Base-by-base conservation (phyloP, 2,113 vertebrate species). In the Macaca nemestrina region DNA sequence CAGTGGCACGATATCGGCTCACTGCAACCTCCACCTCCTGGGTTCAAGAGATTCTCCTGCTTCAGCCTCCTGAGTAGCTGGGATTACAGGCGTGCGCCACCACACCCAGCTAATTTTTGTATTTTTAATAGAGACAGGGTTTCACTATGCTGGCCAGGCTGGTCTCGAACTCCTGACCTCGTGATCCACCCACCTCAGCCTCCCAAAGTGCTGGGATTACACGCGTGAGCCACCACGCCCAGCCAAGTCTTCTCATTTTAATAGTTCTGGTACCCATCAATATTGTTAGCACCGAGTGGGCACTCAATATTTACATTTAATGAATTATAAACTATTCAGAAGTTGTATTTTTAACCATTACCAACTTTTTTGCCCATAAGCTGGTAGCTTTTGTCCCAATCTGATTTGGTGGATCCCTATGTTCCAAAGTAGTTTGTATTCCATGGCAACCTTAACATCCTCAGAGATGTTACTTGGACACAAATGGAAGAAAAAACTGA, bases 281-380 rank as follows among this genome's bases (percentile, higher is more conserved):
- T 80, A 76, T 68, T 72, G 48, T 59, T 82, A 43, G n/a, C 70
- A 90, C 84, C 70, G 0, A 73, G 35, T 52, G 35, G 45, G 25
- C 57, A 86, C 32, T 95, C 43, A 67, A 2, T 57, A 82, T 48
- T 94, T 82, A 79, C 81, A 73, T 76, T 61, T 45, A 92, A 76
- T 96, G 79, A 88, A 95, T 92, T 92, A 89, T 55, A 80, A 84
- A 87, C 43, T 89, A 85, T 25, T 40, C 45, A 80, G 76, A 89
- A 89, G 18, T 94, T 13, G 17, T 61, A 78, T 83, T 92, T 96
- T 94, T 38, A 97, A 94, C 90, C 38, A 89, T 64, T 22, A 89
- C n/a, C 40, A 72, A 82, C 7, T 92, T 94, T 93, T 81, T 73
- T 85, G 70, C 52, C 43, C 35, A 50, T 82, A 61, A 64, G 3